These are phyloP conservation scores for Xylocopa sonorina DNA, from an alignment of 1,140 invertebrate genomes.

Conservation along the genomic window DNA sequence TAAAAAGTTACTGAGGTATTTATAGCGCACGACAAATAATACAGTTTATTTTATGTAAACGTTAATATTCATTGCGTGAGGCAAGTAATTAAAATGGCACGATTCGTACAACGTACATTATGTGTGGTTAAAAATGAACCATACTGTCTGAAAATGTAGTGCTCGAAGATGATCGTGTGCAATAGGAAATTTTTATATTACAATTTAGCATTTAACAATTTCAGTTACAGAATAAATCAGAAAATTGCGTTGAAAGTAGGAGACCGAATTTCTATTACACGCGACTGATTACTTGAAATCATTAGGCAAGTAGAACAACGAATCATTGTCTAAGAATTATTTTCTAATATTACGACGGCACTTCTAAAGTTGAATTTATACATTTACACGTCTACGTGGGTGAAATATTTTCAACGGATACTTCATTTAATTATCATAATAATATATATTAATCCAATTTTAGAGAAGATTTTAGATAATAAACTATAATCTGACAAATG, in stretches of 20 bases:
- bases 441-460: conserved; percentile 18
- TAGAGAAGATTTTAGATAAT: conserved; percentile 11
- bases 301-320: neutral
- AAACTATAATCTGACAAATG: neutral
- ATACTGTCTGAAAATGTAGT: neutral
- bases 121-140: neutral
- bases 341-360: neutral
- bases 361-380: neutral
- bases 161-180: neutral
- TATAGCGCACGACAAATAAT: no score
- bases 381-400: conserved; percentile 1
- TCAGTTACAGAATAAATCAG: neutral
- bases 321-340: neutral
- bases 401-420: conserved; percentile 50
- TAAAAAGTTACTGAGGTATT: no score
- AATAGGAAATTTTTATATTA: neutral
- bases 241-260: neutral
- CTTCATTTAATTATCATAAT: conserved; percentile 18
- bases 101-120: no score
- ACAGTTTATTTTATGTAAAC: no score
- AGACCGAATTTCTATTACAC: no score
- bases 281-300: neutral
- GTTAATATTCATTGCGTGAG: neutral
- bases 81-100: neutral
- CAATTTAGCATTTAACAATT: neutral